Evolutionary conservation across 2,113 vertebrate species (phyloP), one percentile per base, ranked within the genome.

Genomic region (Petaurus breviceps): DNA sequence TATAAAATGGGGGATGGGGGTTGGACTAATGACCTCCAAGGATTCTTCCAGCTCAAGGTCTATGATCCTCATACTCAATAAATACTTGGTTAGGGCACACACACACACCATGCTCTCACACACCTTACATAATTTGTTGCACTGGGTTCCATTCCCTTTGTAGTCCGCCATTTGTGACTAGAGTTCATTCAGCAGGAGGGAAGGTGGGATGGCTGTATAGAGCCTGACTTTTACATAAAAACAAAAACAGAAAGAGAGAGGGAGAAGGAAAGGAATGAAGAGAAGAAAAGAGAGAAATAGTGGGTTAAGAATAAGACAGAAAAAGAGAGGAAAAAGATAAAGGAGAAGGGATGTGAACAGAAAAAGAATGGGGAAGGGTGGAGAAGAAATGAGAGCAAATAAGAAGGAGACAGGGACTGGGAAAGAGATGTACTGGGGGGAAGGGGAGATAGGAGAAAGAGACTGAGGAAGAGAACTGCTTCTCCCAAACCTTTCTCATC

Each of bases 391-490:
- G 43, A 94, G 24, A 77, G 25, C 10, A 54, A 28, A 51, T 0
- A 3, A 23, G 47, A 51, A 23, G 8, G 23, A 68, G 61, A 37
- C 6, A 46, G 16, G 16, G n/a, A 16, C 6, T 68, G 31, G 22
- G 46, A 3, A n/a, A 0, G 0, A 3, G 89, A 28, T 24, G 16
- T 26, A 1, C 0, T 0, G 31, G 51, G 28, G 8, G 47, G 19
- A 43, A 51, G 84, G n/a, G 10, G 31, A 43, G 51, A 24, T 25
- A 50, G 5, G 4, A 90, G 55, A 26, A 37, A 28, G 55, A 46
- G 4, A 2, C n/a, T 11, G 49, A 55, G 90, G 50, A 51, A 49
- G 25, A 52, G 22, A 28, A 50, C 28, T 11, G 4, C 24, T 9
- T 9, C 43, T n/a, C 43, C 12, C 37, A 43, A 92, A 6, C 19